These are phyloP conservation scores for Reticulitermes lucifugus DNA, from an alignment of 2,888 invertebrate genomes.

Conservation along the genomic window DNA sequence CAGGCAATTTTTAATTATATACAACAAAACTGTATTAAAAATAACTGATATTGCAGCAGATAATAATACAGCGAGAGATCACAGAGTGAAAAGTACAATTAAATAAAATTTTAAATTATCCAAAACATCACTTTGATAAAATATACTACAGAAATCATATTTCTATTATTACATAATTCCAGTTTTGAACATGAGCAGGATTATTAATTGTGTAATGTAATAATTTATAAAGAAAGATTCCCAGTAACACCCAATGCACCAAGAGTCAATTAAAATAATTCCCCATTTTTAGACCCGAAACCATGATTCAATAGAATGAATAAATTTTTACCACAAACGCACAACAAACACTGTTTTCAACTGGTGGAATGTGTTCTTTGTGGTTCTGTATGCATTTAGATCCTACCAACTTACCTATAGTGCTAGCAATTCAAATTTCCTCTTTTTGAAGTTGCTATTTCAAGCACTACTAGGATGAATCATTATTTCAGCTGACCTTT, in stretches of 20 bases:
- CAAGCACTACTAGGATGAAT: no score
- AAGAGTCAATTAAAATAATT: constrained; percentile 28
- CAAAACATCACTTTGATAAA: neutral
- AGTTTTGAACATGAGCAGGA: constrained; percentile 17
- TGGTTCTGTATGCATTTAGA: neutral
- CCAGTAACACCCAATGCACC: constrained; percentile 35
- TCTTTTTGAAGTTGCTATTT: no score
- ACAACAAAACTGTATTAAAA: constrained; percentile 42
- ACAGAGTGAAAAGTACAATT: constrained; percentile 47
- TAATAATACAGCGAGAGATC: constrained; percentile 46
- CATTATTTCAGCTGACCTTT: no score
- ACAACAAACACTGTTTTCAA: neutral
- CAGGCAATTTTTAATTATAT: constrained; percentile 41
- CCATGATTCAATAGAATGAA: constrained; percentile 26
- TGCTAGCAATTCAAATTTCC: neutral
- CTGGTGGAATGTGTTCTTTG: constrained; percentile 19
- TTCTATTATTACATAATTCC: neutral
- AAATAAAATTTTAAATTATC: constrained; percentile 27
- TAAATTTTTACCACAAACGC: constrained; percentile 4
- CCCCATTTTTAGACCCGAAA: constrained; percentile 36
- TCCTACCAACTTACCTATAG: neutral
- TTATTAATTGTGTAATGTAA: constrained; percentile 13
- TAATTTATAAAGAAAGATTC: constrained; percentile 29
- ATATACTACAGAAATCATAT: neutral
- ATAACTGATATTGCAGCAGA: constrained; percentile 41